Conservation (phyloP, 2,797 vertebrate species). For the Rhinatrema bivittatum region DNA sequence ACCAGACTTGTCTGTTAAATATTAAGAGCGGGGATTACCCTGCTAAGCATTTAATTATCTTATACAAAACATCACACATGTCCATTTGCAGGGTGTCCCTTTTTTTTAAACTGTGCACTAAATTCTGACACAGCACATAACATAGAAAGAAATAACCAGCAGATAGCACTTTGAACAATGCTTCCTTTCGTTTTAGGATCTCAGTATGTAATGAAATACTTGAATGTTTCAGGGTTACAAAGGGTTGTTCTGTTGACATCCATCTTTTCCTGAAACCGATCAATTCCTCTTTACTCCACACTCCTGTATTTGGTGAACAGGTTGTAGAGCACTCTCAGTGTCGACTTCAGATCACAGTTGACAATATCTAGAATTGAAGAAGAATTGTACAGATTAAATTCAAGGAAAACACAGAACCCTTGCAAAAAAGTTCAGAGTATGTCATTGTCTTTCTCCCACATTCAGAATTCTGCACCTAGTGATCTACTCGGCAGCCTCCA, state of each 20-base stretch:
- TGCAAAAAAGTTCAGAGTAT: no score
- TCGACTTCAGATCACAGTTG: conserved; percentile 95
- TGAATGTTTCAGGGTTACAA: not conserved
- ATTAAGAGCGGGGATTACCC: no score
- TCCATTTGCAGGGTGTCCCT: no score
- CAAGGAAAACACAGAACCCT: not conserved
- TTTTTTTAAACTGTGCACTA: not conserved
- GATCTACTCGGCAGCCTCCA: no score
- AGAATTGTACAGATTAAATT: not conserved
- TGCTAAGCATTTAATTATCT: no score
- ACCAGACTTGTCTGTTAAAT: no score
- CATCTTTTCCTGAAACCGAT: not conserved
- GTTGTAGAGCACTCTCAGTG: conserved; percentile 89
- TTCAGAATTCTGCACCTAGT: no score
- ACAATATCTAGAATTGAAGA: conserved; percentile 77
- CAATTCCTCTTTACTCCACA: conserved; percentile 76
- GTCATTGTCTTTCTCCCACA: no score
- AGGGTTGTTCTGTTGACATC: conserved; percentile 5
- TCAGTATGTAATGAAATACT: not conserved
- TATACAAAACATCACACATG: no score
- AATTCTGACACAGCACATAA: conserved; percentile 19
- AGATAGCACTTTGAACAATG: conserved; percentile 1
- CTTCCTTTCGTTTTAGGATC: conserved; percentile 11
- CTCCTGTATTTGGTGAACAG: conserved; percentile 94
- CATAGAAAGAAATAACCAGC: conserved; percentile 17